Base-by-base conservation (phyloP, 2,797 vertebrate species). In the Sphenopsis melanotis region DNA sequence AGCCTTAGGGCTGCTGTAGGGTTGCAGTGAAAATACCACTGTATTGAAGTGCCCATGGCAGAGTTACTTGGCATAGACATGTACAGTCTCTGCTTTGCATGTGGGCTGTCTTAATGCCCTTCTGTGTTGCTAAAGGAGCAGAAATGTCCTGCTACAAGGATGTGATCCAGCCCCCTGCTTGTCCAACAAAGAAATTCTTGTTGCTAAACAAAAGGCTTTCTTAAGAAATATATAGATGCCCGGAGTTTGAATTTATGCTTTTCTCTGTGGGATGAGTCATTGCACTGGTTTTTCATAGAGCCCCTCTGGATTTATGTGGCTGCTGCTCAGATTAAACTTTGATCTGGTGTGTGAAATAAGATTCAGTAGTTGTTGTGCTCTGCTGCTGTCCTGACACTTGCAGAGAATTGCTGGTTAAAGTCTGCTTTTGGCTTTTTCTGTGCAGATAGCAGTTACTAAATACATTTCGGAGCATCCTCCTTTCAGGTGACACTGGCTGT, bases 121-220 rank as follows among this genome's bases (percentile, higher is more conserved):
- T 94, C 74, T 88, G 66, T 72, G 16, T 74, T 85, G 37, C 70
- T 83, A 34, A 42, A 84, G 60, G 52, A 89, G 60, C 52, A 90
- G 41, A 87, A 90, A 77, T 57, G 56, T 89, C 75, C 46, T 77
- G 83, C 68, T 30, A 39, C 71, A 80, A 70, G 70, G 83, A 60
- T 85, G 27, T 47, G 68, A 57, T 87, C 61, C 75, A 83, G 64
- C 36, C 21, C 36, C 29, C 23, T 5, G 6, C 53, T 90, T 77
- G 53, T 71, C 57, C 55, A 92, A 87, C 89, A 94, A 91, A 93
- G 84, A 83, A 89, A 78, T 89, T 91, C 24, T 90, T 93, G 92
- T 94, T 19, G 2, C 55, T 86, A 83, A 89, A 95, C 78, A 91
- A 81, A 86, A 91, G 70, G 39, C 79, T 93, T 94, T 83, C 78